phyloP scores from a whole-genome alignment of 2,888 invertebrate genomes.

The Bombylius major region DNA sequence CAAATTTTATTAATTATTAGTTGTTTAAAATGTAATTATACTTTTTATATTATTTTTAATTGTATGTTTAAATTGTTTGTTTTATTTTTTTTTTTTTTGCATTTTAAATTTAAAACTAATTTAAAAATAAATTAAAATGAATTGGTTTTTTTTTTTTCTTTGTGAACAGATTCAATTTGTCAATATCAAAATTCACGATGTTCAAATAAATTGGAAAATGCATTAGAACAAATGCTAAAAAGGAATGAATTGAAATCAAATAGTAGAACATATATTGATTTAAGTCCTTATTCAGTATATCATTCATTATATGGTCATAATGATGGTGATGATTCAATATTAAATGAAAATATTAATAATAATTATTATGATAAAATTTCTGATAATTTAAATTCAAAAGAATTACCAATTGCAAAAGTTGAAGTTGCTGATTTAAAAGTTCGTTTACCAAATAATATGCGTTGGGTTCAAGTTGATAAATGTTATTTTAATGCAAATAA shows the following conservation, averaged over 20 bases:
- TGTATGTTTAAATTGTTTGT: neutral
- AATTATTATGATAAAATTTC: neutral
- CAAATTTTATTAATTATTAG: neutral
- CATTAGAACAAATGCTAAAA: slow-evolving; percentile 48
- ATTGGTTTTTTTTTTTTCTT: neutral
- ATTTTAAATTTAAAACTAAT: no score
- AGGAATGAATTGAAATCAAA: slow-evolving; percentile 27
- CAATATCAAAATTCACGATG: slow-evolving; percentile 34
- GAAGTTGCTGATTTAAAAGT: slow-evolving; percentile 38
- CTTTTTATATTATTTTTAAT: neutral
- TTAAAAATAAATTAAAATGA: no score
- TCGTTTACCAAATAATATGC: slow-evolving; percentile 49
- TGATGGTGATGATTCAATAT: slow-evolving; percentile 20
- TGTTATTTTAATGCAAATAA: slow-evolving; percentile 64
- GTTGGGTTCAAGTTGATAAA: slow-evolving; percentile 61
- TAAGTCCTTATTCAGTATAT: slow-evolving; percentile 31
- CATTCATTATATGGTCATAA: slow-evolving; percentile 29
- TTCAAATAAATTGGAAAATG: slow-evolving; percentile 51
- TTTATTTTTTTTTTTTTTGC: no score
- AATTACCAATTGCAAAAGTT: slow-evolving; percentile 21
- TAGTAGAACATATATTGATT: slow-evolving; percentile 22
- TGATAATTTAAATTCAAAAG: neutral
- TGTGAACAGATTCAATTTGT: neutral
- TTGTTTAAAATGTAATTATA: neutral
- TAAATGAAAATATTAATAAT: slow-evolving; percentile 8